A percentile compares a stretch with the other conserved stretches of the same genome.
Conservation (phyloP, 2,888 invertebrate genomes). For the Kuschelorhynchus macadamiae region DNA sequence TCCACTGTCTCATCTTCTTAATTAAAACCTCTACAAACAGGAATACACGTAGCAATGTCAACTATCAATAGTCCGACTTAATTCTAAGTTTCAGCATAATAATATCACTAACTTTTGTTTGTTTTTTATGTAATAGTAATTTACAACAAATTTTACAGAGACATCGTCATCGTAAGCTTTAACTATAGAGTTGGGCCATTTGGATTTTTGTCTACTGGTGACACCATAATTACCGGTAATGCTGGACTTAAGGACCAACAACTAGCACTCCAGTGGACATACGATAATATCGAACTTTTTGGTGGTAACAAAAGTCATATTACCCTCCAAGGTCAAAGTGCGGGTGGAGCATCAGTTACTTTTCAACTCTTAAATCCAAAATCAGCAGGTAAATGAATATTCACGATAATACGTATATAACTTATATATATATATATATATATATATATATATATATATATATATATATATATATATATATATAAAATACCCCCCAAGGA, state of each 20-base stretch:
- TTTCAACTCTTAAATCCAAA: conserved; percentile 40
- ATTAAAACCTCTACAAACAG: no score
- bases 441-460: no score
- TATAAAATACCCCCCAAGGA: no score
- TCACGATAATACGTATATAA: no score
- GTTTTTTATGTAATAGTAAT: no score
- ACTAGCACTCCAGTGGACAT: conserved; percentile 38
- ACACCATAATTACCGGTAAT: conserved; percentile 38
- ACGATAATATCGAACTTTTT: conserved; percentile 48
- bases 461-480: no score
- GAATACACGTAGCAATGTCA: no score
- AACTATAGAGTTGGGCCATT: conserved; percentile 46
- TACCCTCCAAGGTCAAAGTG: conserved; percentile 47
- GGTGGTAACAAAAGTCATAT: conserved; percentile 52
- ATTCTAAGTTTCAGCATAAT: no score
- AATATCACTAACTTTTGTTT: no score
- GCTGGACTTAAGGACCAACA: conserved; percentile 46
- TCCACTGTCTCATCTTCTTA: no score
- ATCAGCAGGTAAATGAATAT: conserved; percentile 22
- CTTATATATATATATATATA: no score
- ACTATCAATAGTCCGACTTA: no score
- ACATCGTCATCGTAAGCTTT: conserved; percentile 37
- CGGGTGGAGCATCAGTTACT: conserved; percentile 43
- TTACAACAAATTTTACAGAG: conserved; percentile 7
- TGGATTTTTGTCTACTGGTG: conserved; percentile 46